These are phyloP conservation scores for Hyaena hyaena DNA, from an alignment of 2,113 vertebrate genomes.

Conservation along the genomic window DNA sequence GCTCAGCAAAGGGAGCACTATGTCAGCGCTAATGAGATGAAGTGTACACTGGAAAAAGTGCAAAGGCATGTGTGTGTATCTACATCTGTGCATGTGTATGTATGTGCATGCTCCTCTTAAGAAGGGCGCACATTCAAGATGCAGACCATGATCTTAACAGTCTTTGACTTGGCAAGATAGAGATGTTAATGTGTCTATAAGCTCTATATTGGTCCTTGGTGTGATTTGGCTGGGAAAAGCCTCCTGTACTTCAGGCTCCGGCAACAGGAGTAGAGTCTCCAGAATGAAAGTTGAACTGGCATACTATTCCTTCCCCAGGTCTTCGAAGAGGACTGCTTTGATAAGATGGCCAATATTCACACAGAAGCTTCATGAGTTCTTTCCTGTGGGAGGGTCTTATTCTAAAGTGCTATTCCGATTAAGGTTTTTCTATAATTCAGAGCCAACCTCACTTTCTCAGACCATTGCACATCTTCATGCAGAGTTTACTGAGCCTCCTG, in stretches of 20 bases:
- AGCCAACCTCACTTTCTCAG: neutral
- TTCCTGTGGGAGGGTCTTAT: neutral
- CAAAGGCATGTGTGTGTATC: neutral
- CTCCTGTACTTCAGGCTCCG: rapidly evolving
- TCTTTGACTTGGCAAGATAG: neutral
- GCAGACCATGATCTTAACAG: neutral
- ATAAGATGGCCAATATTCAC: too few relatives aligned
- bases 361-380: neutral
- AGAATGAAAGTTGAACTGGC: neutral
- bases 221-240: neutral
- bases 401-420: neutral
- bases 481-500: neutral
- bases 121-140: neutral
- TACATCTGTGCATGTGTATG: neutral
- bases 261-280: neutral
- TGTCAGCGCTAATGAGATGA: neutral
- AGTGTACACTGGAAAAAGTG: neutral
- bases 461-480: neutral
- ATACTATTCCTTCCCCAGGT: neutral
- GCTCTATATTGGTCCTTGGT: neutral
- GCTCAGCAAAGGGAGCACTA: neutral
- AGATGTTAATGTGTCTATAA: neutral
- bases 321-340: neutral
- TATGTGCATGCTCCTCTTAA: neutral
- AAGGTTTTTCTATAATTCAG: neutral